Conservation (phyloP, 2,888 invertebrate genomes). For the Tipula vernalis region DNA sequence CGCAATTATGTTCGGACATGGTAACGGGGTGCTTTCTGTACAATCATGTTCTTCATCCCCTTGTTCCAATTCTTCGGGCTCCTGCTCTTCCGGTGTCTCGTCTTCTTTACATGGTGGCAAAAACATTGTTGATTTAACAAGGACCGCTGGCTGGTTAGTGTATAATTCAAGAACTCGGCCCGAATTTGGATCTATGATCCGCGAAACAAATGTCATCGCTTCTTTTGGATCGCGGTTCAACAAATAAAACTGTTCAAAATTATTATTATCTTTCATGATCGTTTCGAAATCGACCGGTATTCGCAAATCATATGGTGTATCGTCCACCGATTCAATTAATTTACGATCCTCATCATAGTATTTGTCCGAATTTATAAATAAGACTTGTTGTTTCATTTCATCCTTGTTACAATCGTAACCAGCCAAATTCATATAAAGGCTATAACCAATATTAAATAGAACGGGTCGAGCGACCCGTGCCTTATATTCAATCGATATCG, state of each 20-base stretch:
- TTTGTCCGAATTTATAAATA: background rate
- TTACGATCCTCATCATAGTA: background rate
- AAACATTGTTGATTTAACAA: background rate
- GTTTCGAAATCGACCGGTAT: background rate
- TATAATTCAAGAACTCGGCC: constrained; percentile 12
- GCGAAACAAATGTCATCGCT: constrained; percentile 5
- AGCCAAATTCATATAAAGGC: constrained; percentile 10
- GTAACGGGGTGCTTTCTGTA: background rate
- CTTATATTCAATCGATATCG: background rate
- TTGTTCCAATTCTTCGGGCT: background rate
- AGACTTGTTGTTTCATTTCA: constrained; percentile 11
- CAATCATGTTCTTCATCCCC: background rate
- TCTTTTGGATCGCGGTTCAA: background rate
- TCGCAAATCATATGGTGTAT: constrained; percentile 10
- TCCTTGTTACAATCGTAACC: background rate
- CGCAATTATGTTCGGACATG: background rate
- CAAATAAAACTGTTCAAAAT: background rate
- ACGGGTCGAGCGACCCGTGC: background rate
- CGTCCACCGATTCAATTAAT: background rate
- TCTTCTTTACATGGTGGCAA: background rate
- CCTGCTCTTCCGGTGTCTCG: background rate
- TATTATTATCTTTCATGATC: background rate
- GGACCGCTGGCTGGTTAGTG: constrained; percentile 5
- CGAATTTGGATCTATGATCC: constrained; percentile 9
- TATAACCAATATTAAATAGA: background rate